Evolutionary conservation across 1,140 invertebrate species (phyloP), one percentile per base, ranked within the genome.

Genomic region (Achatina immaculata): DNA sequence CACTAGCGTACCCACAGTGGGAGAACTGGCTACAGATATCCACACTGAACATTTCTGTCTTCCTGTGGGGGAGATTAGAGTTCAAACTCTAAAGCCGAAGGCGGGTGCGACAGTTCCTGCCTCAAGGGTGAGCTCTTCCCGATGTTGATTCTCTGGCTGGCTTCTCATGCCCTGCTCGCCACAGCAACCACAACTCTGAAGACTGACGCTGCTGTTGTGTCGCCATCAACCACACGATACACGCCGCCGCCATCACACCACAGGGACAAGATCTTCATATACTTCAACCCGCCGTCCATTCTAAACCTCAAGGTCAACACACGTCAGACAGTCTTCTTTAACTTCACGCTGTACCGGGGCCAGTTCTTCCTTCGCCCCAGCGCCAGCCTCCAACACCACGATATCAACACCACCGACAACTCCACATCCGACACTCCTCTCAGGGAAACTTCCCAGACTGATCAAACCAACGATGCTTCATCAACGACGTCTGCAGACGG

Each of bases 241-340:
- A 14, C 48, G 11, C 68, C 78, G 62, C 81, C 81, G 16, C 62
- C 82, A 74, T 62, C 82, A 45, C 62, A 51, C 21, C 55, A 71
- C 58, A 86, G 85, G 85, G 85, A 83, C 79, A 85, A 75, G 40
- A 83, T 86, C 83, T 83, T 84, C 76, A 84, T 88, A 48, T 84
- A 82, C 81, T 86, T 88, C 83, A 86, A 85, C 82, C 87, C 87
- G 65, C 82, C 85, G 48, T 83, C 85, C 80, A 88, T 88, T 83
- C 82, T 85, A 82, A 82, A 83, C 62, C 80, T 86, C 45, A 80
- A 69, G 74, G 82, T 86, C 68, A 82, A 83, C 83, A 84, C 85
- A 40, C 83, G 83, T 69, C 84, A 81, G 72, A 86, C 74, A 55
- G 84, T 88, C 71, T 84, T 81, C 82, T 86, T 88, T 78, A 88